These are phyloP conservation scores for Drosophila subobscura DNA, from an alignment of 1,140 invertebrate genomes.

Conservation along the genomic window DNA sequence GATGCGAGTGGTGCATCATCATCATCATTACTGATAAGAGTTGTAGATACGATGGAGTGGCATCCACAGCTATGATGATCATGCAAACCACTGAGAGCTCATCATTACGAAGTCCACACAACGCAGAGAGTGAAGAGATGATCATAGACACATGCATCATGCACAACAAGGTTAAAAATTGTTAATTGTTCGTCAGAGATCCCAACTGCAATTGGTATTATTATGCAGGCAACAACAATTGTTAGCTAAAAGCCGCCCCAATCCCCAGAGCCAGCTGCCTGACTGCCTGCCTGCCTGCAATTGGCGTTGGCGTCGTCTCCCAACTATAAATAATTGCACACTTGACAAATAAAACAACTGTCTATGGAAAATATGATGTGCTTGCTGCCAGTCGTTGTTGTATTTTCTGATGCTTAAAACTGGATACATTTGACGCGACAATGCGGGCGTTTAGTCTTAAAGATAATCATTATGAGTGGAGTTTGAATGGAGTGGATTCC, in stretches of 20 bases:
- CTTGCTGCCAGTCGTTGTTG: slow-evolving; percentile 3
- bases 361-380: slow-evolving; percentile 35
- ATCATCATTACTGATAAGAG: slow-evolving; percentile 9
- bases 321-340: slow-evolving; percentile 69
- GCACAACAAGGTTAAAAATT: slow-evolving; percentile 74
- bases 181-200: slow-evolving; percentile 37
- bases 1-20: slow-evolving; percentile 13
- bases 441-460: slow-evolving; percentile 59
- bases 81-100: slow-evolving; percentile 10
- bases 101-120: slow-evolving; percentile 14
- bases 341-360: slow-evolving; percentile 61
- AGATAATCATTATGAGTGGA: slow-evolving; percentile 61
- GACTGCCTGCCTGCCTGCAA: neutral
- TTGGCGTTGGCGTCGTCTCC: slow-evolving; percentile 34
- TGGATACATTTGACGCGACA: slow-evolving; percentile 48
- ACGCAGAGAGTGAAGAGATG: neutral
- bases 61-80: slow-evolving; percentile 17
- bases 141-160: slow-evolving; percentile 54
- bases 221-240: slow-evolving; percentile 30
- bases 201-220: slow-evolving; percentile 36
- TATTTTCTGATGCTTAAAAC: slow-evolving; percentile 12
- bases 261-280: slow-evolving; percentile 26
- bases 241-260: slow-evolving; percentile 1
- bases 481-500: slow-evolving; percentile 12
- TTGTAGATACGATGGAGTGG: too few species aligned